Percentiles rank a stretch among this genome's conserved stretches.
Evolutionary conservation across 2,797 vertebrate genomes (phyloP).

Genomic region (Lutjanus campechanus): DNA sequence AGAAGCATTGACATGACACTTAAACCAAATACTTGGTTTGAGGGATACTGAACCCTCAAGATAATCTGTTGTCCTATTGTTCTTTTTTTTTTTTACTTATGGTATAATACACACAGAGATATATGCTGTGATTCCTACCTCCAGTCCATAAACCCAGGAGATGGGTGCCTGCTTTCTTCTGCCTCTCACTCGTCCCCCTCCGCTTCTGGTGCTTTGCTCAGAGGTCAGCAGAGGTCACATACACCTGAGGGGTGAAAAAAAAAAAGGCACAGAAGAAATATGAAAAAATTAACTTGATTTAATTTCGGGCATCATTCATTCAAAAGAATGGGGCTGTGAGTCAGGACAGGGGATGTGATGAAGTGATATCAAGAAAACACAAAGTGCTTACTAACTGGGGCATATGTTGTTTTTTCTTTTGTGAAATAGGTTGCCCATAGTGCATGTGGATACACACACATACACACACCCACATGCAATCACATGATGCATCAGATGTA

Average conservation of each 20-base stretch:
- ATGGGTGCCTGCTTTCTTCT: constrained; percentile 57
- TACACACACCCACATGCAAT: constrained; percentile 34
- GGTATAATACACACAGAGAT: not conserved
- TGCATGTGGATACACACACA: constrained; percentile 24
- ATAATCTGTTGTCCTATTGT: not conserved
- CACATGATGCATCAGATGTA: constrained; percentile 63
- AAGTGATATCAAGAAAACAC: constrained; percentile 11
- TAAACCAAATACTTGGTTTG: not conserved
- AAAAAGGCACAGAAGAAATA: constrained; percentile 14
- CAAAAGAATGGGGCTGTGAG: not conserved
- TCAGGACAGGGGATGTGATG: not conserved
- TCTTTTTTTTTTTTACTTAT: not conserved
- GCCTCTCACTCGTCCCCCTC: constrained; percentile 33
- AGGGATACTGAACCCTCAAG: not conserved
- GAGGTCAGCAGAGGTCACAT: constrained; percentile 55
- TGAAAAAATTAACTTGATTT: constrained; percentile 7
- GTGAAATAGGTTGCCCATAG: constrained; percentile 16
- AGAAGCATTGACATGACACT: not conserved
- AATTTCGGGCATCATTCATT: not conserved
- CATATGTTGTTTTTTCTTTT: constrained; percentile 23
- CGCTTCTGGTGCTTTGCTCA: constrained; percentile 46
- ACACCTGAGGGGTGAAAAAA: constrained; percentile 61
- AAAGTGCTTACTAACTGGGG: constrained; percentile 9
- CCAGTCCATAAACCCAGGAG: constrained; percentile 85
- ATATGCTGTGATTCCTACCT: constrained; percentile 71